phyloP scores from a whole-genome alignment of 2,797 vertebrate genomes.

The Dryobates pubescens region DNA sequence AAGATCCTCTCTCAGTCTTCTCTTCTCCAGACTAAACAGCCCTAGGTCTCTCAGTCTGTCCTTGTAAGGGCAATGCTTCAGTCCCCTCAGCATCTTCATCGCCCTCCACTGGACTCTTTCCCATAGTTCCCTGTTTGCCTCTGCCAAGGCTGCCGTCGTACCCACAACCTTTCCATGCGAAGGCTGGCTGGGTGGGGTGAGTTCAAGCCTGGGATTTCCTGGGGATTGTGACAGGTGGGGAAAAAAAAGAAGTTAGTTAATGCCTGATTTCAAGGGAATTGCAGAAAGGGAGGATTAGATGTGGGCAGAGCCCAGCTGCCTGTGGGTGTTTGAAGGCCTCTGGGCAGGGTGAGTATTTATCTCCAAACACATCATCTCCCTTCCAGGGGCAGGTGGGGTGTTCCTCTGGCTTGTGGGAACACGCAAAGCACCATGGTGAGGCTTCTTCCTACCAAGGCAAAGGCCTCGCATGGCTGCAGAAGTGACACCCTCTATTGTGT shows the following conservation, averaged over 20 bases:
- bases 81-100: no score
- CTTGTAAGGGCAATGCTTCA: no score
- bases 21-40: no score
- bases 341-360: slow-evolving; percentile 62
- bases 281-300: slow-evolving; percentile 56
- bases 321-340: slow-evolving; percentile 54
- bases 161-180: not conserved
- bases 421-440: not conserved
- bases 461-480: not conserved
- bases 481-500: not conserved
- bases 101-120: no score
- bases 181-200: slow-evolving; percentile 48
- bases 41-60: no score
- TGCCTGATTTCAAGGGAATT: slow-evolving; percentile 51
- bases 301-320: slow-evolving; percentile 41
- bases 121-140: not conserved
- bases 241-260: slow-evolving; percentile 49
- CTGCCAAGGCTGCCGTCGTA: not conserved
- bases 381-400: slow-evolving; percentile 23
- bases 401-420: slow-evolving; percentile 66
- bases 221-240: slow-evolving; percentile 52
- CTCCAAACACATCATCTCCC: not conserved
- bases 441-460: not conserved
- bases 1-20: no score
- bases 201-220: slow-evolving; percentile 36